phyloP scores from a whole-genome alignment of 2,113 vertebrate species.

The Leiothrix lutea region DNA sequence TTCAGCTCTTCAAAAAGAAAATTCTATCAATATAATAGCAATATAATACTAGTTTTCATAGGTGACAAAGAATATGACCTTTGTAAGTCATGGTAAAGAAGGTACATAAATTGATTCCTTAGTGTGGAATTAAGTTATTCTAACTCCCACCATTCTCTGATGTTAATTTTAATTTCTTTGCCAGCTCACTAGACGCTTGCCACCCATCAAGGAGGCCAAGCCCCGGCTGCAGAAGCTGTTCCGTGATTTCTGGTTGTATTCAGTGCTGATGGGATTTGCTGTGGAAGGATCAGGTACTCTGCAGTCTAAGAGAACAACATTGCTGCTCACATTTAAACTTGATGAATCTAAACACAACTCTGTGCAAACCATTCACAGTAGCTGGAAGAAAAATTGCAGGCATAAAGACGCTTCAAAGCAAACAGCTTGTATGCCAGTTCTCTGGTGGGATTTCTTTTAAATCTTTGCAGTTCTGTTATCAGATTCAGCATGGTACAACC shows the following conservation, averaged over 20 bases:
- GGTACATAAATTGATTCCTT: background rate
- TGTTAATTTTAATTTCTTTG: background rate
- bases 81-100: background rate
- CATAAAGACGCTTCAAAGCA: background rate
- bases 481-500: background rate
- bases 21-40: background rate
- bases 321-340: background rate
- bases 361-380: background rate
- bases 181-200: slow-evolving; percentile 89
- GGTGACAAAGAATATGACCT: background rate
- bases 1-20: background rate
- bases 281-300: slow-evolving; percentile 91
- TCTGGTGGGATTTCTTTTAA: background rate
- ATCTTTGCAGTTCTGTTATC: background rate
- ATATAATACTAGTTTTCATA: background rate
- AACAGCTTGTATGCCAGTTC: background rate
- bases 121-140: background rate
- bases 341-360: background rate
- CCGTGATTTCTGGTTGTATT: slow-evolving; percentile 97
- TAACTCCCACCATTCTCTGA: background rate
- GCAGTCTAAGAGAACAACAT: background rate
- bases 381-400: background rate
- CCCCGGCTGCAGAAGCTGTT: slow-evolving; percentile 95
- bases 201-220: slow-evolving; percentile 94
- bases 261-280: slow-evolving; percentile 96